Conservation (phyloP, 2,797 vertebrate genomes). For the Furcifer pardalis region DNA sequence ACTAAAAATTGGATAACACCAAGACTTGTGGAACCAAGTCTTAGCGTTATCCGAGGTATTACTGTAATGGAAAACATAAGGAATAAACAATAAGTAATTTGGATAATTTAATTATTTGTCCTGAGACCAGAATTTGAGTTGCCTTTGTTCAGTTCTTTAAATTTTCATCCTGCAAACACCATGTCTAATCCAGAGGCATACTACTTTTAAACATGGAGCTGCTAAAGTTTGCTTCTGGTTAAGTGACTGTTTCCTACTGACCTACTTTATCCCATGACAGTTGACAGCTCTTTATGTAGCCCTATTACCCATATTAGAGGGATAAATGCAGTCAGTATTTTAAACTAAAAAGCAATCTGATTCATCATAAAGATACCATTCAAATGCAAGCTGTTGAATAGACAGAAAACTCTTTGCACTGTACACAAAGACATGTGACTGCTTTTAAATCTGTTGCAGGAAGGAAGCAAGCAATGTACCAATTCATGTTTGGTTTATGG, state of each 20-base stretch:
- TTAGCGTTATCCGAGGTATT: no score
- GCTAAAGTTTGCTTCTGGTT: background rate
- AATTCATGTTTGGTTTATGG: conserved; percentile 25
- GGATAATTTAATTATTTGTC: background rate
- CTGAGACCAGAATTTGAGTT: background rate
- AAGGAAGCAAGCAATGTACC: conserved; percentile 30
- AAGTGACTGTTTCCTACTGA: background rate
- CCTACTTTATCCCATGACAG: background rate
- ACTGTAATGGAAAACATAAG: background rate
- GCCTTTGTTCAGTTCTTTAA: background rate
- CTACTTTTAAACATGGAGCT: background rate
- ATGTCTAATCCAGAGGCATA: no score
- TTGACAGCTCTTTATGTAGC: background rate
- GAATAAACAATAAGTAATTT: background rate
- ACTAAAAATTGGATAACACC: no score
- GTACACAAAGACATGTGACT: conserved; percentile 4
- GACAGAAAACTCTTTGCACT: background rate
- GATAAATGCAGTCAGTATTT: conserved; percentile 8
- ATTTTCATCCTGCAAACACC: background rate
- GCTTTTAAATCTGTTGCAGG: conserved; percentile 42
- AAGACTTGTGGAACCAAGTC: no score
- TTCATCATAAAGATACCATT: conserved; percentile 32
- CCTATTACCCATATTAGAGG: background rate
- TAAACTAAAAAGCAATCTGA: conserved; percentile 4
- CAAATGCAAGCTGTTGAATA: conserved; percentile 20